Evolutionary conservation across 2,113 vertebrate species (phyloP), one percentile per base, ranked within the genome.

Genomic region (Upupa epops): DNA sequence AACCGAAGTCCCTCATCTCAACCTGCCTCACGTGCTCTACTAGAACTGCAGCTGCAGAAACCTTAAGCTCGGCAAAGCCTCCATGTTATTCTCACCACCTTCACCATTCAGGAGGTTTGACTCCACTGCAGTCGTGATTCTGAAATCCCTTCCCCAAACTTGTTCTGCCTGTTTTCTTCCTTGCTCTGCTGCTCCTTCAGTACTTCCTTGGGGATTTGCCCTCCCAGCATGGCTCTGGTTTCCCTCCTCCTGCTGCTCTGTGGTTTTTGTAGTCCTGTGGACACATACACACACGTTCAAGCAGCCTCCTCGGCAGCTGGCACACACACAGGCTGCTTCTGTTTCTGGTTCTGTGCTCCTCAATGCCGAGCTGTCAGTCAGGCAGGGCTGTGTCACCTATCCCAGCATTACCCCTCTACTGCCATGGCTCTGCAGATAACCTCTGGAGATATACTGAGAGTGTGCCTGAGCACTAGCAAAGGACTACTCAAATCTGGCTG

Each of bases 111-210:
- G 34, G 83, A 42, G 5, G 29, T 83, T 77, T 59, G 37, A 54
- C 60, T 71, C 60, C 0, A 0, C 26, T 12, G 34, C 74, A 65
- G 29, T 21, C 71, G 52, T 63, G 42, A 13, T 72, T 14, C 61
- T 64, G 61, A 51, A 86, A 60, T 78, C 29, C 45, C 24, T 51
- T 40, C 36, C 54, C 45, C 60, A 11, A 81, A 34, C 66, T 85
- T 0, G 0, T 74, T 49, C 61, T 88, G 59, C 80, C 31, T 0
- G 0, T 76, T 83, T 46, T 22, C 46, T 83, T 26, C 36, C 49
- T 65, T 1, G 2, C 59, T 71, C 28, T 75, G 36, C 55, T 1
- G 4, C 42, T 77, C 42, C 32, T 71, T 29, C 45, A 1, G 54
- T 18, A 1, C 46, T 75, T 87, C 58, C 59, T 11, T 24, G n/a